Conservation (phyloP, 2,888 invertebrate genomes). For the Marasmarcha lunaedactyla region DNA sequence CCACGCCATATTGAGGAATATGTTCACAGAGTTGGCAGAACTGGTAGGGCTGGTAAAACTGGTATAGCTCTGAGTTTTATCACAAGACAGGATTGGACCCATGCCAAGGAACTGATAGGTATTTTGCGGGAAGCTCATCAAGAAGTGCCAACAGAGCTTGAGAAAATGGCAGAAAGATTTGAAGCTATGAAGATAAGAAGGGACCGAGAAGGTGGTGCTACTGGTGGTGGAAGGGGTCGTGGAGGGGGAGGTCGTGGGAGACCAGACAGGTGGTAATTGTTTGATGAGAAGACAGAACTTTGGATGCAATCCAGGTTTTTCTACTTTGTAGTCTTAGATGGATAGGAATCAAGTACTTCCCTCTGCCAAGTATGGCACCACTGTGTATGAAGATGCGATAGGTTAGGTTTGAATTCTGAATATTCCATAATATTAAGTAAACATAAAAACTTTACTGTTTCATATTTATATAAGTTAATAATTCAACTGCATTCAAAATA, state of each 20-base stretch:
- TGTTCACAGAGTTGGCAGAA: conserved; percentile 95
- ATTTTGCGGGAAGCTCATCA: conserved; percentile 91
- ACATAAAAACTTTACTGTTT: too few relatives aligned
- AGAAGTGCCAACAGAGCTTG: conserved; percentile 81
- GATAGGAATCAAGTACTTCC: too few relatives aligned
- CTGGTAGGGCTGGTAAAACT: conserved; percentile 89
- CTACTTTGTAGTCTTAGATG: too few relatives aligned
- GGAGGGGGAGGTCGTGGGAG: conserved; percentile 32
- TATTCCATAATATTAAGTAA: too few relatives aligned
- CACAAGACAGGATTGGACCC: conserved; percentile 84
- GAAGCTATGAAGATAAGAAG: conserved; percentile 75
- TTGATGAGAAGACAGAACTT: too few relatives aligned
- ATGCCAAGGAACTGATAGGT: conserved; percentile 83
- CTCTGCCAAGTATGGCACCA: too few relatives aligned
- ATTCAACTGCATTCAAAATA: too few relatives aligned
- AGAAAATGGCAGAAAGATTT: conserved; percentile 81
- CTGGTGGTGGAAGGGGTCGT: conserved; percentile 40
- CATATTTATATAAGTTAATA: too few relatives aligned
- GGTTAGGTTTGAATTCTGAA: too few relatives aligned
- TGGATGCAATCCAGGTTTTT: too few relatives aligned
- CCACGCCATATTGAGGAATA: conserved; percentile 96
- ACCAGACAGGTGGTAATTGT: neutral
- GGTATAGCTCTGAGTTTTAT: conserved; percentile 88
- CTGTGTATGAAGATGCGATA: too few relatives aligned
- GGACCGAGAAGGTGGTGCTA: conserved; percentile 61